These are phyloP conservation scores for Cephus rjabovi DNA, from an alignment of 2,888 invertebrate species.

Conservation along the genomic window DNA sequence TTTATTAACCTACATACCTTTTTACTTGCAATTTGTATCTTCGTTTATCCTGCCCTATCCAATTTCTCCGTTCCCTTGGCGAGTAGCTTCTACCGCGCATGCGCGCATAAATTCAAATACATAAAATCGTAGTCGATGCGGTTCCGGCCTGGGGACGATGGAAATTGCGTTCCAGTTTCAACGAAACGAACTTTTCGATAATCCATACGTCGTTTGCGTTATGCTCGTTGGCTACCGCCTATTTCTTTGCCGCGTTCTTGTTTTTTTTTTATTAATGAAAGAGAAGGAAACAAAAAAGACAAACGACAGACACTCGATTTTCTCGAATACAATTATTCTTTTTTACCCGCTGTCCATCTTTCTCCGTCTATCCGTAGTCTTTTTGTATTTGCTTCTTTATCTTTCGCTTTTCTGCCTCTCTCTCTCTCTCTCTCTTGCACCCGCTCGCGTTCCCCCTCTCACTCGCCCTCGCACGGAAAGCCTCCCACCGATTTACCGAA, in stretches of 20 bases:
- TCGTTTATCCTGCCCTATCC: too few relatives aligned
- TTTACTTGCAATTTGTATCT: too few relatives aligned
- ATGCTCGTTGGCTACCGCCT: slow-evolving; percentile 1
- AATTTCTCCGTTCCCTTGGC: too few relatives aligned
- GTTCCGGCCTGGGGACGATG: not conserved
- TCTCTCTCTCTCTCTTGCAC: too few relatives aligned
- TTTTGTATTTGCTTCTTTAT: not conserved
- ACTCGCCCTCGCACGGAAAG: not conserved
- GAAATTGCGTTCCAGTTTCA: not conserved
- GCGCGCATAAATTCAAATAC: not conserved
- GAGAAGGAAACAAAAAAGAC: too few relatives aligned
- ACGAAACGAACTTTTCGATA: slow-evolving; percentile 2
- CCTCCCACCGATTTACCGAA: not conserved
- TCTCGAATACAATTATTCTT: slow-evolving; percentile 54
- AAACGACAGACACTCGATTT: slow-evolving; percentile 48
- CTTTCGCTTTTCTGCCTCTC: not conserved
- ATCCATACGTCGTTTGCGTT: not conserved
- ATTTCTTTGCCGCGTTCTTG: slow-evolving; percentile 26
- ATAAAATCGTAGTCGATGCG: not conserved
- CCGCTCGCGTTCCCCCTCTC: too few relatives aligned
- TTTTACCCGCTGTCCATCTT: slow-evolving; percentile 9
- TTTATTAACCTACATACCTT: slow-evolving; percentile 13
- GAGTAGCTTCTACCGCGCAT: too few relatives aligned
- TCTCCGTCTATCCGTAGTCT: not conserved
- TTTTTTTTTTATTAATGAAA: slow-evolving; percentile 9